Base-by-base conservation (phyloP, 2,113 vertebrate genomes). In the Vulpes lagopus region DNA sequence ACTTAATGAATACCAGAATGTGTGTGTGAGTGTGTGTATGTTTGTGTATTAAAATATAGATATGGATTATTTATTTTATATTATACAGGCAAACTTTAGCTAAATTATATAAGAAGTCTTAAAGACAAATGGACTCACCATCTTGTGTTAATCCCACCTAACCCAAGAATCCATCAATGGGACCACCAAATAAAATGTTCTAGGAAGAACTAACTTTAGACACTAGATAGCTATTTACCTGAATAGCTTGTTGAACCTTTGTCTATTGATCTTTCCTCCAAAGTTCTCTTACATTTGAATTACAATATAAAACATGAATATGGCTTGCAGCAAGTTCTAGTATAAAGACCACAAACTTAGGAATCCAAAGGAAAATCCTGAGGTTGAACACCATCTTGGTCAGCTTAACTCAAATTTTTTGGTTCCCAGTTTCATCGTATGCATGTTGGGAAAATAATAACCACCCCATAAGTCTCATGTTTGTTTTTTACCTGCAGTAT, bases 311-410 rank as follows among this genome's bases (percentile, higher is more conserved):
- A 64, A 19, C 38, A 91, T 15, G 9, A 32, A 38, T 22, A 3
- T 27, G 0, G 1, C 4, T 53, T 20, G 25, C 19, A 23, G 30
- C 14, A 84, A 43, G 51, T 81, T 59, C 15, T 2, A 82, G 3
- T 3, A 11, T 30, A 11, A 89, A 86, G 23, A 57, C 12, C 25
- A 25, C 5, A 17, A 69, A 82, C 69, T 27, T 91, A 35, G 2
- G 14, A 62, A 67, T n/a, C 14, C 51, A 69, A 67, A 93, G 19
- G 11, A 62, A 69, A 79, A 17, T 3, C 3, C 25, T 62, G 38
- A 79, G 19, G 0, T 14, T 10, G 32, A 67, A 14, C 9, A 35
- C 1, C 5, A 0, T 11, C 14, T 14, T 88, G 1, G 5, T 27
- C 53, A 15, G 9, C 12, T 32, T 16, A 90, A 62, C 4, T 64